phyloP scores from a whole-genome alignment of 2,888 invertebrate genomes.

The Synanthedon andrenaeformis region DNA sequence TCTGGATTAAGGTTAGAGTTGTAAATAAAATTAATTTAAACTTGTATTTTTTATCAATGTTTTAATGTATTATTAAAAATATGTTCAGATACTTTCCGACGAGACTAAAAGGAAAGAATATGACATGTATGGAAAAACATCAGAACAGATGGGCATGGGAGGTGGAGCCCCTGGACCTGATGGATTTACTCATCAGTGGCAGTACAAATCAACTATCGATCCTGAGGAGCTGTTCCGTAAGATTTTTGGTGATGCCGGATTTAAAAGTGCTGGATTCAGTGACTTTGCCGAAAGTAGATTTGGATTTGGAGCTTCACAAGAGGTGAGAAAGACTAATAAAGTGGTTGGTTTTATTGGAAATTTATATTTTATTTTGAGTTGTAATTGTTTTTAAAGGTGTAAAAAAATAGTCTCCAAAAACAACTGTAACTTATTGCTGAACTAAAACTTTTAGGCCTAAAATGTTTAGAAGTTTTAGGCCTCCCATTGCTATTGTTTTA shows the following conservation, averaged over 20 bases:
- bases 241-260: constrained; percentile 91
- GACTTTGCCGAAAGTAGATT: constrained; percentile 91
- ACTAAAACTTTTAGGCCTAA: too few species aligned
- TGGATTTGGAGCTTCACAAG: constrained; percentile 93
- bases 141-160: constrained; percentile 86
- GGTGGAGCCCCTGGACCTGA: constrained; percentile 71
- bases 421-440: too few species aligned
- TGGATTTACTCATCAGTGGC: constrained; percentile 82
- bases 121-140: constrained; percentile 92
- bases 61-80: too few species aligned
- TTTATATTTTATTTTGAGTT: constrained; percentile 1
- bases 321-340: constrained; percentile 65
- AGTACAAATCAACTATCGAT: constrained; percentile 89
- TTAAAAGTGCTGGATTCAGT: constrained; percentile 75
- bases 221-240: constrained; percentile 97
- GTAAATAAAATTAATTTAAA: too few species aligned
- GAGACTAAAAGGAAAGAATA: constrained; percentile 91
- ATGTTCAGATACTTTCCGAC: constrained; percentile 83
- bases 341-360: constrained; percentile 1
- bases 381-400: not conserved
- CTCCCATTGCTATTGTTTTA: too few species aligned
- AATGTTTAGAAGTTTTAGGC: too few species aligned
- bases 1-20: too few species aligned
- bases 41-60: too few species aligned
- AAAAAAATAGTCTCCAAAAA: too few species aligned